Evolutionary conservation across 2,113 vertebrate species (phyloP), one percentile per base, ranked within the genome.

Genomic region (Gila orcuttii): DNA sequence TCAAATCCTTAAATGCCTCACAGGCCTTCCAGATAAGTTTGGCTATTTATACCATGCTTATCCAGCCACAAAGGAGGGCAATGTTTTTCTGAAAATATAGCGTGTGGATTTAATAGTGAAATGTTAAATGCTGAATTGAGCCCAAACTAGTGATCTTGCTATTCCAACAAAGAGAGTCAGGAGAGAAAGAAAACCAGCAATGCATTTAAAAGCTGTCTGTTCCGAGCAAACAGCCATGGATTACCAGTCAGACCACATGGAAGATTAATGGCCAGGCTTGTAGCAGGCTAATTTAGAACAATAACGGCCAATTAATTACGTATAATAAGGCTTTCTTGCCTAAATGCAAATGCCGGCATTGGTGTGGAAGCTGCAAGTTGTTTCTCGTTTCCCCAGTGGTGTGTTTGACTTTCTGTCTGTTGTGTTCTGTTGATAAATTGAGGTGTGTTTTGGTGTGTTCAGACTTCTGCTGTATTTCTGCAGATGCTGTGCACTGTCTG

Each of bases 221-320:
- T 93, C 91, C 84, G 91, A 93, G 93, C 92, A 94, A 95, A 93
- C 91, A 91, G 93, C 92, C 98, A 99, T 98, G 92, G 97, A 99
- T 99, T 99, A 98, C 90, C 96, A 94, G 95, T 98, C 97, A 96
- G 92, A 94, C 95, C 92, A 93, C 90, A 94, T 94, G 91, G 94
- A 97, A 97, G 97, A 99, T 98, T 97, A 96, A 98, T 96, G 96
- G 94, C 94, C 96, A 91, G 89, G 93, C 95, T 94, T 97, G 96
- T 97, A 97, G 95, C 95, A 92, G 93, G 92, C 96, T 97, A 97
- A 98, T 99, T 98, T 98, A 96, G 96, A 96, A 97, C 96, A 97
- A 96, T 98, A 97, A 97, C 94, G 95, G 90, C 94, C 96, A 97
- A 98, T 98, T 98, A 97, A 99, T 99, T 97, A 95, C 95, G 94